Conservation (phyloP, 2,113 vertebrate species). For the Lycaon pictus region DNA sequence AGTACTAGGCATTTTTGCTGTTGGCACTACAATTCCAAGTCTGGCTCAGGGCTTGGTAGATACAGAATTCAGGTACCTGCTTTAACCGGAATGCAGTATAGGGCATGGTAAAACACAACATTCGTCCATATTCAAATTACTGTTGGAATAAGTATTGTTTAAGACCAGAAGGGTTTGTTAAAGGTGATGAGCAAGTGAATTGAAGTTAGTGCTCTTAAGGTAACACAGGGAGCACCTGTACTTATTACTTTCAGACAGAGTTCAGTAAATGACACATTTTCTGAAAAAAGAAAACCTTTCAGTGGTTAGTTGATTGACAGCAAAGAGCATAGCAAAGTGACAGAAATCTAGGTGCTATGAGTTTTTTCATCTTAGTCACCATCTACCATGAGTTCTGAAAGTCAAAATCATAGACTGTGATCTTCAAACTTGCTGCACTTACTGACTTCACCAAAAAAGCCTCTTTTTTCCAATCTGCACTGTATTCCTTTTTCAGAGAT, state of each 20-base stretch:
- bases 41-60: background rate
- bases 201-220: background rate
- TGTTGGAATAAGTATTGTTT: background rate
- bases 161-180: background rate
- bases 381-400: background rate
- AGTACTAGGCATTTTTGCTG: conserved; percentile 1
- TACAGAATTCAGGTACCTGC: background rate
- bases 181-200: fast-evolving
- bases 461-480: background rate
- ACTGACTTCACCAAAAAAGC: background rate
- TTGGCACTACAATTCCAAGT: background rate
- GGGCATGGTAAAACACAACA: background rate
- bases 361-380: conserved; percentile 6
- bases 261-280: background rate
- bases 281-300: conserved; percentile 51
- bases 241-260: conserved; percentile 16
- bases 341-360: background rate
- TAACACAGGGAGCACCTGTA: background rate
- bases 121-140: background rate
- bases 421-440: background rate
- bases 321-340: background rate
- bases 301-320: background rate
- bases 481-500: background rate
- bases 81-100: background rate
- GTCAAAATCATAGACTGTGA: background rate